Percentiles rank a stretch among this genome's conserved stretches.
Evolutionary conservation across 2,113 vertebrate genomes (phyloP).

Genomic region (Taurulus bubalis): DNA sequence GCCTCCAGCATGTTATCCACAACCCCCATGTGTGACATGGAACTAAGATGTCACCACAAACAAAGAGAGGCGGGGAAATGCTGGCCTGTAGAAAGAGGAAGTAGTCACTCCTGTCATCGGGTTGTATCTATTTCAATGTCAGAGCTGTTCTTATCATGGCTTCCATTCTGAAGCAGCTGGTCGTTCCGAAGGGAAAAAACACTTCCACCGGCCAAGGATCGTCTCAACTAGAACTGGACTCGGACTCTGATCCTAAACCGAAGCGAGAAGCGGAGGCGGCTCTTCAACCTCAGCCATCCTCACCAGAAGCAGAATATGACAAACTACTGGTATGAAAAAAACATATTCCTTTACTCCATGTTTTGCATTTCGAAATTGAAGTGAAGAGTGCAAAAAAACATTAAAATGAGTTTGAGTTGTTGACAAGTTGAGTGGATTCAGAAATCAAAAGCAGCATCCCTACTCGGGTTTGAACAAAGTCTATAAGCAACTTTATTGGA

Average conservation of each 20-base stretch:
- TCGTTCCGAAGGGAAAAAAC: conserved; percentile 50
- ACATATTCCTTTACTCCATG: background rate
- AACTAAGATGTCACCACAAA: conserved; percentile 62
- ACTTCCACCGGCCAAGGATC: conserved; percentile 6
- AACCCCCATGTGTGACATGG: conserved; percentile 38
- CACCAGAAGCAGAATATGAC: conserved; percentile 86
- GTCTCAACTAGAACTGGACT: conserved; percentile 3
- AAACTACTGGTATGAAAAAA: conserved; percentile 82
- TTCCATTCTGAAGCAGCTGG: conserved; percentile 70
- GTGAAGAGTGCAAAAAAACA: background rate
- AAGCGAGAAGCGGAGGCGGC: conserved; percentile 26
- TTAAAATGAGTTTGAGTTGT: background rate
- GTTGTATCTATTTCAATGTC: conserved; percentile 38
- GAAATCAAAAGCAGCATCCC: background rate
- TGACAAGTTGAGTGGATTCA: background rate
- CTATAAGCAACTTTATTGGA: background rate
- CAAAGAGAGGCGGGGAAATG: conserved; percentile 43
- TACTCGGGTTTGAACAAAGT: background rate
- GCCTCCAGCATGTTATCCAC: background rate
- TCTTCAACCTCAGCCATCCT: conserved; percentile 74
- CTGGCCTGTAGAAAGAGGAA: conserved; percentile 69
- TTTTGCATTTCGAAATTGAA: background rate
- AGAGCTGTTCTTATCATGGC: conserved; percentile 67
- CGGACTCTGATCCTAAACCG: conserved; percentile 8
- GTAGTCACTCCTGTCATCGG: conserved; percentile 25